Evolutionary conservation across 2,888 invertebrate species (phyloP), one percentile per base, ranked within the genome.

Genomic region (Drosophila gaucha): DNA sequence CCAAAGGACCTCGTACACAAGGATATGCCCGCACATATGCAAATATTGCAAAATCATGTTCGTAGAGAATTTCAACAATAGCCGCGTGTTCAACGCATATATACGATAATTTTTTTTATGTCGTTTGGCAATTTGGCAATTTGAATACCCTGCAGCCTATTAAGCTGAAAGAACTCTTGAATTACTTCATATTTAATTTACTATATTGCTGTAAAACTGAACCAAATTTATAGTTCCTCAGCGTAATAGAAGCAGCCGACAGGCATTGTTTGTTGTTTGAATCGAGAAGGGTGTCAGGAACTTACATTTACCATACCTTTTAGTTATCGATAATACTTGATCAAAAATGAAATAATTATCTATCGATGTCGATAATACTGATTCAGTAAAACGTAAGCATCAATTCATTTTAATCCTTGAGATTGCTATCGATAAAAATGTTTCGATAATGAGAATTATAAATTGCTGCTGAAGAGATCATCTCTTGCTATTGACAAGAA

Each of bases 41-140:
- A 70, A 84, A 84, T 85, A 56, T 54, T 55, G 73, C 47, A n/a
- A 57, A 73, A 58, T 86, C 76, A 73, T 59, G 64, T 51, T 67
- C 24, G 50, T 16, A 8, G 24, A 38, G 38, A 52, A 14, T 50
- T 71, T 58, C 12, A 64, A 79, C 64, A 71, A 78, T 74, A 46
- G 70, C 9, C 41, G 35, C 33, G 31, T 24, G 24, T 50, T 65
- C 51, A 44, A 46, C 49, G 41, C 66, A 71, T 66, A 74, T 66
- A 57, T 54, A 41, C 44, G 39, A 55, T 69, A 47, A 57, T 57
- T 59, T 55, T 49, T 59, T 66, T 54, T 28, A 30, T 51, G 36
- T 69, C 52, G 55, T 36, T 54, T 47, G 38, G 38, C 52, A 60
- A 44, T 65, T 75, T 71, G 28, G 39, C 47, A 49, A 57, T 47